A percentile compares a stretch with the other conserved stretches of the same genome.
These are phyloP conservation scores for Periophthalmodon schlosseri DNA, from an alignment of 2,113 vertebrate genomes.

Conservation along the genomic window DNA sequence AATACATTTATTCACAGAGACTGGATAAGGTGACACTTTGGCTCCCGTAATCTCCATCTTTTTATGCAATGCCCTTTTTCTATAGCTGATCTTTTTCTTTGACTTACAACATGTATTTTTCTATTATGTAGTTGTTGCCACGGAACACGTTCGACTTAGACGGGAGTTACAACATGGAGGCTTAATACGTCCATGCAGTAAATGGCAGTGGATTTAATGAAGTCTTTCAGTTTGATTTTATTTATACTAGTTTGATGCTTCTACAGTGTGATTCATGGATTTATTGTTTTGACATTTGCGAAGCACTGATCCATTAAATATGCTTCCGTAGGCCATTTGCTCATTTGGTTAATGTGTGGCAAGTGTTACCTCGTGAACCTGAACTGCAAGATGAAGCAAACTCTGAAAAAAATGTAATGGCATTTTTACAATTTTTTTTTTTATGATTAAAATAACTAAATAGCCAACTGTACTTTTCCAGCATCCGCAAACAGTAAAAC, in stretches of 20 bases:
- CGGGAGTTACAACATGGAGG: not conserved
- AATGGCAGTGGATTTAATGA: not conserved
- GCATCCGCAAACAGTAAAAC: no score
- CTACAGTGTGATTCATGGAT: not conserved
- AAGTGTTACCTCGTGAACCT: not conserved
- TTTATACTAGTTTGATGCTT: not conserved
- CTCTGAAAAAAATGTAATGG: not conserved
- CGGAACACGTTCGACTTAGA: not conserved
- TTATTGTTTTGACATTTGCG: constrained; percentile 3
- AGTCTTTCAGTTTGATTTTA: not conserved
- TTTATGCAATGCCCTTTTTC: constrained; percentile 20
- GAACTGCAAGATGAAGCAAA: not conserved
- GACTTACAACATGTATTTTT: not conserved
- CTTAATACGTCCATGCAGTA: not conserved
- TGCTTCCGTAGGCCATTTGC: constrained; percentile 11
- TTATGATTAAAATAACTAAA: no score
- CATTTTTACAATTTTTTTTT: no score
- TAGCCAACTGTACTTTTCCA: no score
- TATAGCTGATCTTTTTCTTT: constrained; percentile 1
- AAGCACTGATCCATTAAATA: not conserved
- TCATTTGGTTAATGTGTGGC: not conserved
- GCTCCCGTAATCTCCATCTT: constrained; percentile 42
- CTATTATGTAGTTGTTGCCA: not conserved
- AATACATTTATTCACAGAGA: constrained; percentile 52
- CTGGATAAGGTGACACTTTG: constrained; percentile 53